Evolutionary conservation across 2,113 vertebrate species (phyloP).

Genomic region (Coturnix japonica): DNA sequence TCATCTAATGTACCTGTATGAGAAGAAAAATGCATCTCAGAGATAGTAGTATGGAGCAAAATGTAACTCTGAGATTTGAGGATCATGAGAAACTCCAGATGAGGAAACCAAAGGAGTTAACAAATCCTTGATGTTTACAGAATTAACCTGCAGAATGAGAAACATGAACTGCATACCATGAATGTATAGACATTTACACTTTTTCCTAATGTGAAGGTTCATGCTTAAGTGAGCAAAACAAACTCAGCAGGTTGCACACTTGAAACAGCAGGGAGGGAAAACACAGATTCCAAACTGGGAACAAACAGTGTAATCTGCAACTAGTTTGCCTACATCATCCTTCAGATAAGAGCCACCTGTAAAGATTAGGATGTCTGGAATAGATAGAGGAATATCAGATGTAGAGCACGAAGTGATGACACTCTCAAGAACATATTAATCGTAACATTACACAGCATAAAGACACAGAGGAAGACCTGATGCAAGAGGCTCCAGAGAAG

Average conservation of each 20-base stretch:
- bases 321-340: background rate
- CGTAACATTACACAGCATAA: background rate
- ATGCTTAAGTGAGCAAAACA: background rate
- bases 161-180: background rate
- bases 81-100: background rate
- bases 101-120: background rate
- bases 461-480: background rate
- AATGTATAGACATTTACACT: background rate
- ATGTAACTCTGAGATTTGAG: background rate
- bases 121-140: background rate
- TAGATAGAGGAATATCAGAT: background rate
- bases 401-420: background rate
- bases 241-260: background rate
- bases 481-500: background rate
- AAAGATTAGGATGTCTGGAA: background rate
- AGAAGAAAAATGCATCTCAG: background rate
- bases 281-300: background rate
- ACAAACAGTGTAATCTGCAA: background rate
- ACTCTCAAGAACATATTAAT: background rate
- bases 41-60: background rate
- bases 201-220: background rate
- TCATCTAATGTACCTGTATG: slow-evolving; percentile 28
- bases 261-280: background rate
- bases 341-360: background rate
- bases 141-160: background rate